These are phyloP conservation scores for Scaptodrosophila latifasciaeformis DNA, from an alignment of 2,888 invertebrate species.

Conservation along the genomic window DNA sequence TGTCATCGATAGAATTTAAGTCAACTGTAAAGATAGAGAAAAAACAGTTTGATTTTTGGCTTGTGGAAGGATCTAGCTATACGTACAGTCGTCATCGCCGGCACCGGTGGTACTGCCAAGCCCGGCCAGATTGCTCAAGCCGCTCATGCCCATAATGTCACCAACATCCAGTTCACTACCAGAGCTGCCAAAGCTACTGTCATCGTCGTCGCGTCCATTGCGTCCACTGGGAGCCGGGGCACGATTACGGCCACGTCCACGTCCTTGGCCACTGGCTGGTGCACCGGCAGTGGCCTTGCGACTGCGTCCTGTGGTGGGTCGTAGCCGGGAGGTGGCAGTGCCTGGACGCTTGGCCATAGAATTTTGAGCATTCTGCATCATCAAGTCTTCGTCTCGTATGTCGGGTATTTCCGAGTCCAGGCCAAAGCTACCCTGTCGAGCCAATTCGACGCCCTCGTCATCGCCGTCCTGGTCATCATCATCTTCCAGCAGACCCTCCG, in stretches of 20 bases:
- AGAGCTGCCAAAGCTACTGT: conserved; percentile 73
- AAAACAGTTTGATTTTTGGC: not conserved
- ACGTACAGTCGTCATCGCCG: conserved; percentile 57
- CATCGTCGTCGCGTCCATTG: conserved; percentile 61
- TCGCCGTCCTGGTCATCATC: conserved; percentile 62
- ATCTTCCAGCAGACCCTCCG: conserved; percentile 72
- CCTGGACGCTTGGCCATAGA: conserved; percentile 48
- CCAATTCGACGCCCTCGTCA: conserved; percentile 12
- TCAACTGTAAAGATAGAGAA: conserved; percentile 56
- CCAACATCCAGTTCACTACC: conserved; percentile 73
- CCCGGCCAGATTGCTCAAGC: conserved; percentile 12
- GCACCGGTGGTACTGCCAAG: conserved; percentile 23
- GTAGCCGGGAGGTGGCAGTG: conserved; percentile 62
- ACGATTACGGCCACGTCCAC: conserved; percentile 26
- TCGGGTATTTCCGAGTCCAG: conserved; percentile 68
- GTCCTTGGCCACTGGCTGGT: not conserved
- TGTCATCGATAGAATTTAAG: conserved; percentile 73
- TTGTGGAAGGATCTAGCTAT: too few species aligned
- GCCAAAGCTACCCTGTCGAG: conserved; percentile 34
- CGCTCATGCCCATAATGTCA: conserved; percentile 58
- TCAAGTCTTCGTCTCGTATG: conserved; percentile 65
- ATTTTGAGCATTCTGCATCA: conserved; percentile 32
- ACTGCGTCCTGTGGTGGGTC: conserved; percentile 73
- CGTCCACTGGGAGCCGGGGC: conserved; percentile 31
- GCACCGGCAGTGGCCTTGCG: conserved; percentile 40